These are phyloP conservation scores for Acrocyrtus sp. DNA, from an alignment of 2,888 invertebrate species.

Conservation along the genomic window DNA sequence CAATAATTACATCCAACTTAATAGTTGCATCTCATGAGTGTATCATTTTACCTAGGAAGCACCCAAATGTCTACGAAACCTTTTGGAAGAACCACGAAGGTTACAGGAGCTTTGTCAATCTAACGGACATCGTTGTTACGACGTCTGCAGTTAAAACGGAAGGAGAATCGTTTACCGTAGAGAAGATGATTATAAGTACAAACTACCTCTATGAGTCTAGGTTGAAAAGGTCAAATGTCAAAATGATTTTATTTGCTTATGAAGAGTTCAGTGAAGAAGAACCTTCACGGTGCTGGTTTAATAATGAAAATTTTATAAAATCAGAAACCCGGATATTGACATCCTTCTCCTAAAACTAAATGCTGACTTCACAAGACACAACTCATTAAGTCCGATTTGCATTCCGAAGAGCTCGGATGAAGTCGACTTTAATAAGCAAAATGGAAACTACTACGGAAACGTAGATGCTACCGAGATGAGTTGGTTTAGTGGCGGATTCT, in stretches of 20 bases:
- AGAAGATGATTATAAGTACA: slow-evolving; percentile 1
- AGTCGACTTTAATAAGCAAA: background rate
- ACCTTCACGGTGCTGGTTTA: too few relatives aligned
- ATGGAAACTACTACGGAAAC: background rate
- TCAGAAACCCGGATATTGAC: slow-evolving; percentile 5
- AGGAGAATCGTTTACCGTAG: background rate
- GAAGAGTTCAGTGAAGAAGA: too few relatives aligned
- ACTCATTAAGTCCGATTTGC: background rate
- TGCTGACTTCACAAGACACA: background rate
- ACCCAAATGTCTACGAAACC: background rate
- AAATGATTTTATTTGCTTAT: too few relatives aligned
- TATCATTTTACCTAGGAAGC: background rate
- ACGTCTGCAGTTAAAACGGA: too few relatives aligned
- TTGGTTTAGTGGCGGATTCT: too few relatives aligned
- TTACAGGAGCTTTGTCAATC: background rate
- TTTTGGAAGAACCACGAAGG: background rate
- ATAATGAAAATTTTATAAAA: too few relatives aligned
- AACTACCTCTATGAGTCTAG: too few relatives aligned
- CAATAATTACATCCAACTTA: slow-evolving; percentile 15
- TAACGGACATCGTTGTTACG: background rate
- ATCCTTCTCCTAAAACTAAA: background rate
- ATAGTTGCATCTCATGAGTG: slow-evolving; percentile 20
- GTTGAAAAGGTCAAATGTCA: too few relatives aligned
- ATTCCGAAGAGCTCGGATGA: background rate
- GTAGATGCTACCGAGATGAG: too few relatives aligned